Evolutionary conservation across 2,113 vertebrate genomes (phyloP), one percentile per base, ranked within the genome.

Genomic region (Fulica atra): DNA sequence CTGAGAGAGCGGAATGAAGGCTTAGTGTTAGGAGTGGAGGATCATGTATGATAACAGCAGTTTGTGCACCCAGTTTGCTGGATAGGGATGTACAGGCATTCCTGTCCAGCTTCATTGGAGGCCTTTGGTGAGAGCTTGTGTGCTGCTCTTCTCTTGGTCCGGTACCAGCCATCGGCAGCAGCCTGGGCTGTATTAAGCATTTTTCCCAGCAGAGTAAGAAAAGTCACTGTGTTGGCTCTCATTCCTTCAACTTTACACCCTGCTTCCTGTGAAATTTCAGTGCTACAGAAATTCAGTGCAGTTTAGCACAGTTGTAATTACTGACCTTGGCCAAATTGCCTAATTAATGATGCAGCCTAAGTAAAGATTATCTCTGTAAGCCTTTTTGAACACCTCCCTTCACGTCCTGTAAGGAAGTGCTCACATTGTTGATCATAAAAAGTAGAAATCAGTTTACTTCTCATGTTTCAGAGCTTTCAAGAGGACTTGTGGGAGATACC

Each of bases 251-350:
- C 35, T 85, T 65, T 51, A 18, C 33, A 21, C 44, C 33, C 88
- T 76, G 9, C n/a, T 76, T 80, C 21, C 38, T 0, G 0, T 57
- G 54, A 33, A 48, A 65, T 6, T 1, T 29, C 20, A 72, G 1
- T 53, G 50, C 40, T 78, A 15, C 36, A 66, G 40, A 66, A 81
- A 59, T 77, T 17, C 36, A 50, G 40, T 81, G 80, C 11, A 31
- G 1, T 93, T 94, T 63, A 53, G 42, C 20, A 29, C 1, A 0
- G 18, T 23, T 61, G 23, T 73, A 88, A 88, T 84, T 88, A 50
- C 36, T 66, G 65, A 10, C 53, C 46, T 69, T 85, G 53, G 40
- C 60, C 93, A 84, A 79, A 51, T 63, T 84, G 42, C 40, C 42
- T 69, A 84, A 84, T 81, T 56, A 81, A 21, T 35, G 36, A 40